Conservation (phyloP, 2,113 vertebrate genomes). For the Corapipo altera region DNA sequence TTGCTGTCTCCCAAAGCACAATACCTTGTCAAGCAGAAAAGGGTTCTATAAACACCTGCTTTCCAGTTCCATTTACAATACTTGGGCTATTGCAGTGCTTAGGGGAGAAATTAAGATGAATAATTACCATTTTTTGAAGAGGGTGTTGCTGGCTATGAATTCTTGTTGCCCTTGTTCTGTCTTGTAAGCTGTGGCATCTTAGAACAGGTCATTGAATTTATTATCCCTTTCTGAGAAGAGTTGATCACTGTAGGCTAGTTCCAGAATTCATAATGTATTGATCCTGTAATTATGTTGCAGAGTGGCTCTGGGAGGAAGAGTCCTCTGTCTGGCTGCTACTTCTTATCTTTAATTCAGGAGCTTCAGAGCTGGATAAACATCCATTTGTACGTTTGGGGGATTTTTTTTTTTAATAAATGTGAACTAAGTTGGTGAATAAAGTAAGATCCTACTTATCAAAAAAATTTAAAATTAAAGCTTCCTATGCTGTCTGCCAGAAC, state of each 20-base stretch:
- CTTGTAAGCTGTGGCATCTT: conserved; percentile 4
- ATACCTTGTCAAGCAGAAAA: background rate
- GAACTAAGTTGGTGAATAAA: background rate
- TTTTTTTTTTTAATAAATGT: background rate
- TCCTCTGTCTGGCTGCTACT: background rate
- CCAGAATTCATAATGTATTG: conserved; percentile 25
- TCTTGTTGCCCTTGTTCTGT: conserved; percentile 17
- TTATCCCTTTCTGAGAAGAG: conserved; percentile 13
- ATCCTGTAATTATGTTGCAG: conserved; percentile 23
- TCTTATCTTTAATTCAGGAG: conserved; percentile 20
- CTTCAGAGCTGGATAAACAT: background rate
- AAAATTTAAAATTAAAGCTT: background rate
- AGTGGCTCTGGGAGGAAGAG: background rate
- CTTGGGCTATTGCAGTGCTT: background rate
- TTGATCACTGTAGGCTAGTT: conserved; percentile 8
- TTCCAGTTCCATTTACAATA: conserved; percentile 2
- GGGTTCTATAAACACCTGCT: background rate
- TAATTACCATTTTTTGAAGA: conserved; percentile 4
- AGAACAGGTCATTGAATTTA: conserved; percentile 19
- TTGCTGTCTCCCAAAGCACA: background rate
- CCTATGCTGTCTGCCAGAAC: background rate
- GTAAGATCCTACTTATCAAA: background rate
- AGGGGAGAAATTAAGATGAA: conserved; percentile 26
- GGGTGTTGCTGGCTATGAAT: conserved; percentile 1
- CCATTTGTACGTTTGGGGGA: background rate